Evolutionary conservation across 1,140 invertebrate species (phyloP).

Genomic region (Heliconius congener): DNA sequence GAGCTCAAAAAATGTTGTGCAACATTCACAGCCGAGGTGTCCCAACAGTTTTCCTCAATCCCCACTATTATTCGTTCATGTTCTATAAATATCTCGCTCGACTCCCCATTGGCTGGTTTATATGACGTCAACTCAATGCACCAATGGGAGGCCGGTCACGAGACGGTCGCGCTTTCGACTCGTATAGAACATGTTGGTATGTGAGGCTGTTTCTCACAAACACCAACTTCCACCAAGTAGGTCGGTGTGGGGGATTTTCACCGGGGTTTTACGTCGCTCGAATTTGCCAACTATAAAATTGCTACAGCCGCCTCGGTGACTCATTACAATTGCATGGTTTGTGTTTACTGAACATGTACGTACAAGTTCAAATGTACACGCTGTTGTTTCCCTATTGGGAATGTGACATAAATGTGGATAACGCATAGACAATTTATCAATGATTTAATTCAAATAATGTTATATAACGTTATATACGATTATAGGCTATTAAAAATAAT

Average conservation of each 20-base stretch:
- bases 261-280: slow-evolving; percentile 45
- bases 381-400: neutral
- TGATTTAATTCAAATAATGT: too few species aligned
- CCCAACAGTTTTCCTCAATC: slow-evolving; percentile 65
- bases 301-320: slow-evolving; percentile 12
- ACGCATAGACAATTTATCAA: too few species aligned
- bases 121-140: slow-evolving; percentile 64
- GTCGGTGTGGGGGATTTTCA: slow-evolving; percentile 40
- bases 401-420: neutral
- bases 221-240: slow-evolving; percentile 30
- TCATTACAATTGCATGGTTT: slow-evolving; percentile 17
- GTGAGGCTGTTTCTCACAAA: slow-evolving; percentile 41
- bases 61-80: slow-evolving; percentile 53
- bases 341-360: neutral
- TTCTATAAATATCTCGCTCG: slow-evolving; percentile 73
- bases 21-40: slow-evolving; percentile 52
- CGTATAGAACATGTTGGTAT: slow-evolving; percentile 41
- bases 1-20: slow-evolving; percentile 72
- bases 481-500: too few species aligned
- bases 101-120: slow-evolving; percentile 52
- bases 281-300: slow-evolving; percentile 29
- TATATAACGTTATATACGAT: too few species aligned
- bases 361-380: neutral
- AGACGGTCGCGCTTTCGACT: slow-evolving; percentile 52
- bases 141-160: slow-evolving; percentile 69